Conservation (phyloP, 2,888 invertebrate genomes). For the Caenorhabditis sp. region DNA sequence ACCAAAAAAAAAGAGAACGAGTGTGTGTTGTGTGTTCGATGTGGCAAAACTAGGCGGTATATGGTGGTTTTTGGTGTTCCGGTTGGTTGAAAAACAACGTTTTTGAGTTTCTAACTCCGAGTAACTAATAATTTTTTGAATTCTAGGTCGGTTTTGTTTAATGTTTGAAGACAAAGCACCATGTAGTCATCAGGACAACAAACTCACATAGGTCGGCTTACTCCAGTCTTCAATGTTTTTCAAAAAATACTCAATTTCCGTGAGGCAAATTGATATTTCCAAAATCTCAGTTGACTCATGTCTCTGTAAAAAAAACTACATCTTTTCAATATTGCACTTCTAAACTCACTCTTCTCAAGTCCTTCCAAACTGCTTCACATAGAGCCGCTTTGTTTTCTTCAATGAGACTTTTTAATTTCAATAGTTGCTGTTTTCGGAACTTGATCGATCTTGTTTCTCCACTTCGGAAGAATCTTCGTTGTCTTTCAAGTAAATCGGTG, state of each 20-base stretch:
- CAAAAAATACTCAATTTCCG: conserved; percentile 60
- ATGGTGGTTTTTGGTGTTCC: no score
- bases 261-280: conserved; percentile 53
- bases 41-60: no score
- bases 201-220: conserved; percentile 42
- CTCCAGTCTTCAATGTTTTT: conserved; percentile 58
- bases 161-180: no score
- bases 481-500: conserved; percentile 39
- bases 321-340: neutral
- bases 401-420: conserved; percentile 52
- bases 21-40: no score
- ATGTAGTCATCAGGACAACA: neutral
- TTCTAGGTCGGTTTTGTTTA: no score
- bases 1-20: no score
- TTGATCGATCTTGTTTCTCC: conserved; percentile 44
- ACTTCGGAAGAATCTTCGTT: conserved; percentile 55
- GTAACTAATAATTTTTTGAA: no score
- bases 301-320: conserved; percentile 29
- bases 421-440: conserved; percentile 41
- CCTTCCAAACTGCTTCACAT: conserved; percentile 61
- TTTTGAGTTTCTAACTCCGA: no score
- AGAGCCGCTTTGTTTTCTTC: conserved; percentile 54
- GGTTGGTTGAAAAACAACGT: no score
- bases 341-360: conserved; percentile 56
- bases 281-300: conserved; percentile 42